Conservation (phyloP, 2,888 invertebrate species). For the Ptychoptera albimana region DNA sequence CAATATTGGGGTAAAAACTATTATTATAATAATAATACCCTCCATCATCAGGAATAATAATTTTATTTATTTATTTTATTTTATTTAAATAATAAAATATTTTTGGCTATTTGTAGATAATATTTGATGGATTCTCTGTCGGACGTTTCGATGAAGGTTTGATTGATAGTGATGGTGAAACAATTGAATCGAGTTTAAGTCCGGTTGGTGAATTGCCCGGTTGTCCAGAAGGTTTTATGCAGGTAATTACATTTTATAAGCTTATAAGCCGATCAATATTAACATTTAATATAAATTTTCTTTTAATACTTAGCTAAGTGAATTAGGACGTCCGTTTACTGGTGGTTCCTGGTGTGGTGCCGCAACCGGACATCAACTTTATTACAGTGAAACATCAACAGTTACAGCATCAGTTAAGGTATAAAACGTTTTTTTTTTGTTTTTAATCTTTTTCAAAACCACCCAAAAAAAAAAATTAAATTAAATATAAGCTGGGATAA, state of each 20-base stretch:
- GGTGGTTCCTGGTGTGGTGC: conserved; percentile 84
- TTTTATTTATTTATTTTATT: conserved; percentile 1
- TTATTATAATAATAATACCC: too few relatives aligned
- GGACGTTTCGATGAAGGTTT: conserved; percentile 59
- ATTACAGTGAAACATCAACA: conserved; percentile 80
- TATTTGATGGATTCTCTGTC: conserved; percentile 78
- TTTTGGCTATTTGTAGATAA: conserved; percentile 36
- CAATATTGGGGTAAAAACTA: too few relatives aligned
- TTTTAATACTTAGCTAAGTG: conserved; percentile 42
- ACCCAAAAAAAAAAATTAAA: too few relatives aligned
- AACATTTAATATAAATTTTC: conserved; percentile 7
- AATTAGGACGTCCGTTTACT: conserved; percentile 72
- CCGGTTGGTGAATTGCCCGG: conserved; percentile 47
- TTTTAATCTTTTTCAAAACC: neutral
- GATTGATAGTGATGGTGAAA: conserved; percentile 29
- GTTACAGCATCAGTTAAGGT: conserved; percentile 73
- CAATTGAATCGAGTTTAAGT: conserved; percentile 28
- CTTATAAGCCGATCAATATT: neutral
- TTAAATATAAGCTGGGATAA: too few relatives aligned
- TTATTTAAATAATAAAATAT: conserved; percentile 7
- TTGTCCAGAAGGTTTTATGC: conserved; percentile 80
- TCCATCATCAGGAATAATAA: too few relatives aligned
- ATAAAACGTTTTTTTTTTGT: too few relatives aligned
- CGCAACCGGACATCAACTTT: conserved; percentile 63
- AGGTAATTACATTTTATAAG: conserved; percentile 36